Evolutionary conservation across 2,888 invertebrate species (phyloP).

Genomic region (Podotricha telesiphe): DNA sequence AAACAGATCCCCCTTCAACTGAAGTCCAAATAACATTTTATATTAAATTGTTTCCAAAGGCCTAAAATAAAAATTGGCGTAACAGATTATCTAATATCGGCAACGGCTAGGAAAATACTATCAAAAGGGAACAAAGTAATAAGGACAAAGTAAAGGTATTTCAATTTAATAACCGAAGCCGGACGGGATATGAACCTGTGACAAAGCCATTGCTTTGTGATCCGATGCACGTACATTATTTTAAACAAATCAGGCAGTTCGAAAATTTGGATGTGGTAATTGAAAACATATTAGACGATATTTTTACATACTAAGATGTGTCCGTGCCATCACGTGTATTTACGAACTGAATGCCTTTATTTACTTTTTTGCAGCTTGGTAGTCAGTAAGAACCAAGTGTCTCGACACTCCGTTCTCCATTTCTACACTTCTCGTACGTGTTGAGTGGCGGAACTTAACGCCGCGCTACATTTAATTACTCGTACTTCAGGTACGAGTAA

Average conservation of each 20-base stretch:
- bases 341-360: too few relatives aligned
- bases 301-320: too few relatives aligned
- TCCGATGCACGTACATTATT: conserved; percentile 38
- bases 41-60: background rate
- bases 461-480: too few relatives aligned
- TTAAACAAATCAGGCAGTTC: conserved; percentile 12
- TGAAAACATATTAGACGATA: background rate
- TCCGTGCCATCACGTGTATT: too few relatives aligned
- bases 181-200: conserved; percentile 34
- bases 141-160: conserved; percentile 42
- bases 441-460: too few relatives aligned
- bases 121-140: conserved; percentile 25
- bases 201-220: conserved; percentile 42
- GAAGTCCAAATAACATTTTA: too few relatives aligned
- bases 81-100: conserved; percentile 16
- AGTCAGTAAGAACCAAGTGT: too few relatives aligned
- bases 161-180: conserved; percentile 49
- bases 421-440: too few relatives aligned
- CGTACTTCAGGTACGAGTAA: too few relatives aligned
- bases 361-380: too few relatives aligned
- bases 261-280: conserved; percentile 23
- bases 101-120: conserved; percentile 8
- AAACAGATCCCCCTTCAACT: too few relatives aligned
- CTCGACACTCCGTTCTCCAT: too few relatives aligned
- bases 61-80: background rate